Evolutionary conservation across 1,140 invertebrate genomes (phyloP), one percentile per base, ranked within the genome.

Genomic region (Planococcus citri): DNA sequence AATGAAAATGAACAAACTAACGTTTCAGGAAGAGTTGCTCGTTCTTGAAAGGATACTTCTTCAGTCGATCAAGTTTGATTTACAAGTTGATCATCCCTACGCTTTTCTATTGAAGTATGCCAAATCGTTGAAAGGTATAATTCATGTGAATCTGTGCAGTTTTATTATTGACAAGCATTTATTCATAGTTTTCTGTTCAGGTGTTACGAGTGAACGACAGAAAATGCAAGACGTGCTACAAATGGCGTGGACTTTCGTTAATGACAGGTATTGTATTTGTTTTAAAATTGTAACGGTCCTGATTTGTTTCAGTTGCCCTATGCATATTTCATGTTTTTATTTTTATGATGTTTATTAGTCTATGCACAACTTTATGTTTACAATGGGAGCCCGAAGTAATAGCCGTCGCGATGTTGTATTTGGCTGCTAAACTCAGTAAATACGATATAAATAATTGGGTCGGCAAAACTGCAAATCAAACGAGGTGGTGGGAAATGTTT

Each of bases 331-430:
- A 20, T 71, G 24, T 20, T 51, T 61, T 1, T 70, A 67, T 68
- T 70, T 12, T 72, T 68, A 27, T n/a, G 3, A 33, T 20, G 68
- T 73, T 71, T 79, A 81, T 25, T 77, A 94, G 93, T 79, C 83
- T 97, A 68, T 97, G 94, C 76, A 99, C 97, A 14, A 98, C 95
- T 4, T 81, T 99, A 21, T 95, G 92, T 73, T 82, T 99, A 1
- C 95, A 98, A 80, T 99, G 96, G 95, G 97, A 99, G 78, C 95
- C 97, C 12, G 97, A 99, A 81, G 94, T 99, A 60, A 95, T 98
- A 73, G 94, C 95, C 0, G 94, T 97, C n/a, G 94, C 96, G 0
- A 80, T 98, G 0, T 95, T 98, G 86, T 96, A 98, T 79, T 81
- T 98, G 58, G 94, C 95, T 1, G 92, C 92, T n/a, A 95, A 95